Evolutionary conservation across 2,888 invertebrate species (phyloP), one percentile per base, ranked within the genome.

Genomic region (Marasmarcha lunaedactyla): DNA sequence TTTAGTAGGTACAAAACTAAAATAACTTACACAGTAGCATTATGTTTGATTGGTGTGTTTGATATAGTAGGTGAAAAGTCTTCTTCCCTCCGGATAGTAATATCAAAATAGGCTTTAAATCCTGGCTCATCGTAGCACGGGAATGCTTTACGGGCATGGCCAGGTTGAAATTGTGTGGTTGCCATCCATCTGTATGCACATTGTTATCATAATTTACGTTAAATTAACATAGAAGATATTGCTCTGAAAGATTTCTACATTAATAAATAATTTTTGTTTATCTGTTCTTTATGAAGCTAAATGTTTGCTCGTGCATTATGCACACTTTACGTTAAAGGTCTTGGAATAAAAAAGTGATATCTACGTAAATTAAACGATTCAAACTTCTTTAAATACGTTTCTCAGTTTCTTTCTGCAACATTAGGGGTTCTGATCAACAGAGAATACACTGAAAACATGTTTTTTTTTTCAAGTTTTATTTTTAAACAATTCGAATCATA

Each of bases 91-190:
- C 84, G 81, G 37, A 95, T 86, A 39, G 86, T 88, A 14, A 95
- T 85, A 5, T 85, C 85, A 48, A 94, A 95, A 3, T 74, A 87
- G 0, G 94, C 91, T 61, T 94, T 94, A 58, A 91, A 90, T 11
- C 86, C 84, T 1, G 95, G 95, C 49, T 95, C 94, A 55, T 95
- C 95, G 56, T 93, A 93, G 63, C 94, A 94, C 4, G 95, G 95
- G 60, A 95, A 95, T 0, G 92, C 94, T 54, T 89, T 85, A 33
- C 93, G 86, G 0, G 93, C 93, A 54, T 91, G 89, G 1, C 89
- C 89, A 0, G 92, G 88, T 45, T 94, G 90, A 58, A 94, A 93
- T 55, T 94, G 93, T 0, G 93, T 94, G 4, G 90, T 88, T 1
- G 86, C 90, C 67, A 93, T 84, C 88, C 89, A 90, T 60, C 93